Base-by-base conservation (phyloP, 2,113 vertebrate genomes). In the Sturnus vulgaris region DNA sequence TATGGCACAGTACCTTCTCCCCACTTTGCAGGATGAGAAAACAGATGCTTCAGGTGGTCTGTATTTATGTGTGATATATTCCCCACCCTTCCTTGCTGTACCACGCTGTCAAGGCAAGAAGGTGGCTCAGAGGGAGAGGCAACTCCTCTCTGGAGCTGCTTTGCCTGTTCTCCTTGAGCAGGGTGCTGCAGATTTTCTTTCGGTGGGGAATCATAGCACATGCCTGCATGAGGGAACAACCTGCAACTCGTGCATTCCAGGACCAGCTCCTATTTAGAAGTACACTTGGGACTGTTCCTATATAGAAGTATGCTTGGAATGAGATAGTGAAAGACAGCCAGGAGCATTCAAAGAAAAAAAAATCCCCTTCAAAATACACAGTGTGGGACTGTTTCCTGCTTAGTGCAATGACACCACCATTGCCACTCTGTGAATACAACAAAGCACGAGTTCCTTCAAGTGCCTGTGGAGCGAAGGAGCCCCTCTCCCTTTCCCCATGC, bases 201-300 rank as follows among this genome's bases (percentile, higher is more conserved):
- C 44, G 57, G 4, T 18, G 15, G 39, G 50, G 65, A 86, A 55
- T 46, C 33, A 23, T 15, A 28, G 19, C 22, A 53, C 0, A 0
- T 39, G 17, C 12, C 7, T 4, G 1, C 40, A 31, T 35, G 28
- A 90, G 31, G n/a, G 24, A 88, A 18, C 60, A 85, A 60, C 21
- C 37, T 69, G 33, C 25, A 88, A 57, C 16, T 50, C 24, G 33
- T 0, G 0, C 5, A 3, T 42, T 70, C 20, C 39, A 50, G 47
- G 11, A 91, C 24, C 12, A 77, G 22, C 6, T 75, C 50, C 35
- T 76, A 5, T 87, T 81, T 40, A 59, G 47, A 66, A 81, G 28
- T 21, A 46, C 3, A 9, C 16, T 49, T 47, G 19, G 20, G 5
- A 27, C 25, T 66, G 52, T 21, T 71, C 39, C n/a, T 64, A 7